Conservation (phyloP, 2,888 invertebrate genomes). For the Pyrochroa serraticornis region DNA sequence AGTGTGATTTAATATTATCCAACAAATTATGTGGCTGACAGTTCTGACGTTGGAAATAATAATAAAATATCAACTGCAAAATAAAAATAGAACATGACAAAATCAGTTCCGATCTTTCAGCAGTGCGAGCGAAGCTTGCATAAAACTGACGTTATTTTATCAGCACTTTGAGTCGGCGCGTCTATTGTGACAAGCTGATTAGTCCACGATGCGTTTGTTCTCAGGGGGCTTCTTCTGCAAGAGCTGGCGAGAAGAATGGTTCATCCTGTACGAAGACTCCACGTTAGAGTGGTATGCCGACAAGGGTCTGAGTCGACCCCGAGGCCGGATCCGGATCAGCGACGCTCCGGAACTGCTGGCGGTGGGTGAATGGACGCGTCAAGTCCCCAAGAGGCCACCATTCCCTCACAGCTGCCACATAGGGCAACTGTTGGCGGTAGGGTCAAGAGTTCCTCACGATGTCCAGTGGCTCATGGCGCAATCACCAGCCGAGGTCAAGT, state of each 20-base stretch:
- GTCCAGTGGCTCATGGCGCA: constrained; percentile 84
- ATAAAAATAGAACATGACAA: no score
- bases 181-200: background rate
- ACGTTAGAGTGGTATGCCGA: constrained; percentile 88
- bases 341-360: constrained; percentile 83
- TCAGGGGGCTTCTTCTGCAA: constrained; percentile 80
- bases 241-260: constrained; percentile 85
- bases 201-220: constrained; percentile 43
- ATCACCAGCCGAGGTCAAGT: constrained; percentile 80
- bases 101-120: no score
- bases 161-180: no score
- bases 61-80: no score
- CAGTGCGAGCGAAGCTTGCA: no score
- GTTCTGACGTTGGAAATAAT: no score
- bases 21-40: no score
- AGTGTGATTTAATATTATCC: no score
- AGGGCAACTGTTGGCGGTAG: constrained; percentile 79
- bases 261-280: constrained; percentile 82
- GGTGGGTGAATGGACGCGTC: constrained; percentile 79
- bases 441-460: constrained; percentile 69
- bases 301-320: constrained; percentile 59
- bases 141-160: no score
- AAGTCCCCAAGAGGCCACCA: constrained; percentile 75
- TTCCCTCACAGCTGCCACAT: constrained; percentile 72
- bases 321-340: constrained; percentile 67